Evolutionary conservation across 2,113 vertebrate genomes (phyloP).

Genomic region (Oryzias woworae): DNA sequence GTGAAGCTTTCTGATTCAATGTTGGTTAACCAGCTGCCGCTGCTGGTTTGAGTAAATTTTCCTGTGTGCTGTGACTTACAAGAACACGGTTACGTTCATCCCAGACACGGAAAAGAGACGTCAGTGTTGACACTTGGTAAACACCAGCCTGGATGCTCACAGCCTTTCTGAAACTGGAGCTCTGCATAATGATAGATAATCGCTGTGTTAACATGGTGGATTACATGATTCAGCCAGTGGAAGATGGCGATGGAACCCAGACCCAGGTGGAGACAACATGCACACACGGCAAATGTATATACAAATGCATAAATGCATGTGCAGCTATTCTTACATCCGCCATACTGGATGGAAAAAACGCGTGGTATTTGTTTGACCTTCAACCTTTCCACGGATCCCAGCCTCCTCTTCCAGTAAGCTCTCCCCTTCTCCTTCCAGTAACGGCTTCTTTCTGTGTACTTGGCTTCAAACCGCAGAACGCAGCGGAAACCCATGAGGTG

Average conservation of each 20-base stretch:
- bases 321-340: slow-evolving; percentile 18
- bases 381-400: slow-evolving; percentile 45
- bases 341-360: slow-evolving; percentile 59
- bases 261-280: slow-evolving; percentile 27
- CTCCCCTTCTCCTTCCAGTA: slow-evolving; percentile 70
- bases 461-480: slow-evolving; percentile 64
- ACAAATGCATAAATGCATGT: slow-evolving; percentile 27
- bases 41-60: slow-evolving; percentile 2
- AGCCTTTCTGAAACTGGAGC: slow-evolving; percentile 52
- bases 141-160: slow-evolving; percentile 32
- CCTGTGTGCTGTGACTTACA: slow-evolving; percentile 3
- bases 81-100: slow-evolving; percentile 42
- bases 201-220: slow-evolving; percentile 50
- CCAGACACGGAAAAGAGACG: slow-evolving; percentile 31
- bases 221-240: slow-evolving; percentile 56
- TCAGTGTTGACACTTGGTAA: slow-evolving; percentile 40
- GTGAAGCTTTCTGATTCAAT: neutral
- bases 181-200: slow-evolving; percentile 60
- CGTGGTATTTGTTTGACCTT: slow-evolving; percentile 61
- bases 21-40: slow-evolving; percentile 35
- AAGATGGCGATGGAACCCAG: slow-evolving; percentile 48
- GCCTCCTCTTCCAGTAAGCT: slow-evolving; percentile 74
- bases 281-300: slow-evolving; percentile 19
- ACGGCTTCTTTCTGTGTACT: slow-evolving; percentile 64
- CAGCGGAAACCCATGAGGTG: slow-evolving; percentile 60